Evolutionary conservation across 2,888 invertebrate species (phyloP), one percentile per base, ranked within the genome.

Genomic region (Eupithecia inturbata): DNA sequence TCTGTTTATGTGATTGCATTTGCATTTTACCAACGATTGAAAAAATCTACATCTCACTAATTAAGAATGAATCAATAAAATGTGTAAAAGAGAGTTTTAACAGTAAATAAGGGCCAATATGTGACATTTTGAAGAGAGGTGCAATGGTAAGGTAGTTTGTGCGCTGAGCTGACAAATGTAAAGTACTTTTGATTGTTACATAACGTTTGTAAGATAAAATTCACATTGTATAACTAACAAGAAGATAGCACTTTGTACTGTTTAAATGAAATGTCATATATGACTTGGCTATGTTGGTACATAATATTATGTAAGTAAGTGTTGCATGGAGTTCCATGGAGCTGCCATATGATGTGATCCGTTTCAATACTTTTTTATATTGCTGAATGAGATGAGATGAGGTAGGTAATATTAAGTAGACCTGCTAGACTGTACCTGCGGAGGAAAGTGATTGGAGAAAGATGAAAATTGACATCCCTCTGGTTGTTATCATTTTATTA

Each of bases 361-460:
- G 92, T 93, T 94, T 94, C 91, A 94, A 92, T 94, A 94, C 93
- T 39, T 94, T 94, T 80, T 94, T 94, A 93, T 93, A 93, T 91
- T 92, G 92, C 92, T 90, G 91, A 90, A 87, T 89, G 91, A 88
- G 88, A 87, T 89, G 91, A 88, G 88, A 90, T 90, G 87, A 88
- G 84, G 87, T 92, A 72, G 36, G 63, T 64, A 92, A 88, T 91
- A 88, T 90, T 93, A 94, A 93, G 93, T 94, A 94, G 94, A 93
- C 89, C 86, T 92, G 94, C 93, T 94, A 94, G 94, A 91, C 85
- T 92, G 88, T 90, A 89, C 84, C 87, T 91, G 92, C 90, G 91
- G 90, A 88, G 85, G 85, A 82, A 81, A 79, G 90, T 91, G 93
- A 92, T 94, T 94, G 94, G 94, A 91, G 82, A 89, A 90, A 88